Base-by-base conservation (phyloP, 1,140 invertebrate species). In the Colletes latitarsis region DNA sequence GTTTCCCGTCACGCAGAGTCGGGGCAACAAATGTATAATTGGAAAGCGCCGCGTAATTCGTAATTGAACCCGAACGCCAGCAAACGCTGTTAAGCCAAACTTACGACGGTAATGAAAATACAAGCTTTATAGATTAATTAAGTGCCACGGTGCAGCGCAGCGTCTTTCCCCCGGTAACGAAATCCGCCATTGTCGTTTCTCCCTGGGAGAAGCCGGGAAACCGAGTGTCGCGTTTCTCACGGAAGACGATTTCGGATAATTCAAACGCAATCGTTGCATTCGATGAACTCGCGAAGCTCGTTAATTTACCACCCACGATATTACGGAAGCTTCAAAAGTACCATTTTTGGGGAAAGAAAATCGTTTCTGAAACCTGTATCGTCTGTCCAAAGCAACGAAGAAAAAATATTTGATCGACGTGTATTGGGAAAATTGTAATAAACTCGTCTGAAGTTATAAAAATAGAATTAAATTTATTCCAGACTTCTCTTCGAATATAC, bases 51-150 rank as follows among this genome's bases (percentile, higher is more conserved):
- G 46, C 19, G 60, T 73, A 49, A 71, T 63, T 72, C n/a, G 69
- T 72, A 78, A 79, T 79, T 73, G 64, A 73, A 73, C 21, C 19
- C 52, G 30, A 58, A 30, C 57, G 8, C 64, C 21, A 15, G 19
- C 60, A 19, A 72, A 55, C 69, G 41, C 39, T 49, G 58, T 46
- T 73, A 53, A 73, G 53, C 12, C 68, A 64, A 70, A 39, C 60
- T 73, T 73, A 79, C 69, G 58, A 19, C 21, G 58, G 60, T 79
- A 79, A 79, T 79, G 77, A 79, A 79, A 79, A 66, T 73, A 79
- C 41, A 62, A 66, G 77, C 69, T 79, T 79, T 73, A 73, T 73
- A 41, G 77, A 79, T 79, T 79, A 73, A 79, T 79, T 73, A 79
- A 79, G 70, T 43, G 17, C 9, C 69, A 19, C 49, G 49, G 52